Base-by-base conservation (phyloP, 2,888 invertebrate species). In the Archips xylosteana region DNA sequence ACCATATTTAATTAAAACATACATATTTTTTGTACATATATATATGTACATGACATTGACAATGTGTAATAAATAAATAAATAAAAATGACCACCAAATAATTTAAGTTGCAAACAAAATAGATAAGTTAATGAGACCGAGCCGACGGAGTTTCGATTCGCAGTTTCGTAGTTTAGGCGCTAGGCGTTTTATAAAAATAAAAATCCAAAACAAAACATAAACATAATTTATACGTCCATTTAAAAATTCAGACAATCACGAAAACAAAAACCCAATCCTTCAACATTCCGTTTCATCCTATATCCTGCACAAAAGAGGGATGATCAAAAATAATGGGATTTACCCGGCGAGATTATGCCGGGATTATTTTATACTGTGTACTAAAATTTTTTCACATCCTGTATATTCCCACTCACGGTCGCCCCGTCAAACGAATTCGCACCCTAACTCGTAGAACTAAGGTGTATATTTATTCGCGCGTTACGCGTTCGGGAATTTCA, bases 281-380 rank as follows among this genome's bases (percentile, higher is more conserved):
- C 64, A 54, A 75, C 75, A 78, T 81, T 78, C 75, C 78, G 81
- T 79, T 77, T 78, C 80, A 75, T 76, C 77, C 75, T 73, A 51
- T 77, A 66, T 71, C 45, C 76, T 74, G 78, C 77, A 83, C 85
- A 87, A 87, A 86, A 85, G 87, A 84, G 84, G 87, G 88, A 87
- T 88, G 89, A 92, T 93, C 91, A 85, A 83, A 61, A 90, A 92
- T 92, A 94, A 94, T 92, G 90, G 94, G 94, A 94, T 95, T 94
- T 92, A 81, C 85, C 86, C 84, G 85, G 84, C 88, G 88, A 92
- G 94, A 94, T 95, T 95, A 95, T 89, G 87, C 85, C 81, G 76
- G 94, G 94, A 94, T 95, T 94, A 94, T 93, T 90, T 88, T 88
- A 88, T 89, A 85, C 88, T 80, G 89, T 87, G 87, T 85, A 87